Conservation (phyloP, 2,113 vertebrate genomes). For the Lasiurus borealis region DNA sequence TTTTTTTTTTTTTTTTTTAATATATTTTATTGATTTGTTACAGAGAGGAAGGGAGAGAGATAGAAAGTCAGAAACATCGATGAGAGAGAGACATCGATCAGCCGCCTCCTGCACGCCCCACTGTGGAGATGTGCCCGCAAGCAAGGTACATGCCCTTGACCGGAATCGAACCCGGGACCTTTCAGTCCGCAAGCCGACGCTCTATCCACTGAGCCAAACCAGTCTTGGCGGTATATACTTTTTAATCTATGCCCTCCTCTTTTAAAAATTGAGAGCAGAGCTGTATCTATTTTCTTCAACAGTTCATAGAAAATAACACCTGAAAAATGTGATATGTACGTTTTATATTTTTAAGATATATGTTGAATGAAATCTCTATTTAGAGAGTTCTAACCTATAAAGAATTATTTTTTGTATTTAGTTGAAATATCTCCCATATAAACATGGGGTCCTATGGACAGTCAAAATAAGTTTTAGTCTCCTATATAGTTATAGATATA, state of each 20-base stretch:
- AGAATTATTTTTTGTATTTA: not conserved
- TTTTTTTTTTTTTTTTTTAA: too few relatives aligned
- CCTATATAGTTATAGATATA: not conserved
- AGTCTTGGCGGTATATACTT: not conserved
- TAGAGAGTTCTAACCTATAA: not conserved
- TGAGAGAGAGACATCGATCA: too few relatives aligned
- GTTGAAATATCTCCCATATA: not conserved
- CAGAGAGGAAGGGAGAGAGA: too few relatives aligned
- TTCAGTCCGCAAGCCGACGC: too few relatives aligned
- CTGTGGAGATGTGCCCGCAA: too few relatives aligned
- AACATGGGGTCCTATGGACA: not conserved
- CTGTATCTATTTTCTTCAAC: not conserved
- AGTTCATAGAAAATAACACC: not conserved
- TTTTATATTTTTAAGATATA: constrained; percentile 4
- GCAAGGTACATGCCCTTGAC: too few relatives aligned
- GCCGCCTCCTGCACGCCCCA: too few relatives aligned
- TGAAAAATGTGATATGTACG: not conserved
- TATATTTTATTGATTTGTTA: too few relatives aligned
- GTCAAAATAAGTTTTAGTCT: not conserved
- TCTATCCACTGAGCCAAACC: too few relatives aligned
- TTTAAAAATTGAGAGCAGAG: not conserved
- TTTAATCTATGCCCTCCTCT: not conserved
- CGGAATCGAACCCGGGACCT: too few relatives aligned
- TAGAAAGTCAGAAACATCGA: too few relatives aligned
- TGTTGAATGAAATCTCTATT: not conserved